Conservation (phyloP, 2,113 vertebrate genomes). For the Chaetodon auriga region DNA sequence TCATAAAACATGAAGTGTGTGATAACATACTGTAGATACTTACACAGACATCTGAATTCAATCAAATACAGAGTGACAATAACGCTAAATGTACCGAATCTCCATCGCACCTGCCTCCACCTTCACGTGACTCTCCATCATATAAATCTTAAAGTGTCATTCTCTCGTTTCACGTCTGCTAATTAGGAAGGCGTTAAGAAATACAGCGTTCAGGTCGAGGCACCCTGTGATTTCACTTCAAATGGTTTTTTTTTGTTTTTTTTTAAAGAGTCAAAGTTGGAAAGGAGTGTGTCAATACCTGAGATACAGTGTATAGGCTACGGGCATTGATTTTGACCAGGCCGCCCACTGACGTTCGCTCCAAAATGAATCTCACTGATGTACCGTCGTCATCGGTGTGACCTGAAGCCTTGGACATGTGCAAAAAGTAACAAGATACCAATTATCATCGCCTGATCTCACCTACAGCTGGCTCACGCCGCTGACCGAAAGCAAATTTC, state of each 20-base stretch:
- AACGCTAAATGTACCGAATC: constrained; percentile 22
- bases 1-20: constrained; percentile 34
- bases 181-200: constrained; percentile 41
- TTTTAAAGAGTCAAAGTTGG: constrained; percentile 7
- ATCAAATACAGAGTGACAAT: constrained; percentile 18
- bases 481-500: constrained; percentile 18
- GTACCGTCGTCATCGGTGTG: neutral
- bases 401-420: constrained; percentile 34
- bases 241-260: neutral
- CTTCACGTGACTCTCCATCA: neutral
- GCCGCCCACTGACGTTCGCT: constrained; percentile 4
- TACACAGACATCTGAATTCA: constrained; percentile 26
- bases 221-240: constrained; percentile 58
- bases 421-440: constrained; percentile 39
- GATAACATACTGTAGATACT: constrained; percentile 40
- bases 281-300: constrained; percentile 52
- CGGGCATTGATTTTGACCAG: constrained; percentile 25
- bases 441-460: neutral
- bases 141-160: neutral
- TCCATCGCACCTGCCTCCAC: neutral
- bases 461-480: constrained; percentile 31
- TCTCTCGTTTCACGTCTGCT: neutral
- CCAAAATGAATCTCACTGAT: constrained; percentile 14
- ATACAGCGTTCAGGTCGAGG: constrained; percentile 67
- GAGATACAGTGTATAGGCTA: constrained; percentile 44